These are phyloP conservation scores for Zingel zingel DNA, from an alignment of 2,113 vertebrate species.

Conservation along the genomic window DNA sequence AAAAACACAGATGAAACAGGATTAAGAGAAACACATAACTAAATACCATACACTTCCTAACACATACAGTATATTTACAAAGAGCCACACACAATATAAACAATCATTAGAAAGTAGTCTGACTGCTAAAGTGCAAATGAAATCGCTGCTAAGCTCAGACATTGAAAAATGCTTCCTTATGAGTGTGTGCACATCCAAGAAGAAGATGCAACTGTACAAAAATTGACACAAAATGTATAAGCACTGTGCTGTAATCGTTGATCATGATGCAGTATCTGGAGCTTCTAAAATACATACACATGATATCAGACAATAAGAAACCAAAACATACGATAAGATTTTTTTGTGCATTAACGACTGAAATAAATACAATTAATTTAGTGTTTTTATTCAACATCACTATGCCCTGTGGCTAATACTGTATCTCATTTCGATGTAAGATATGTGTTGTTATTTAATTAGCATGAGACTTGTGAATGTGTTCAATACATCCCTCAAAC, in stretches of 20 bases:
- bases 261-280: slow-evolving; percentile 10
- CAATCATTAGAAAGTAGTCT: slow-evolving; percentile 8
- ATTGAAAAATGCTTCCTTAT: slow-evolving; percentile 47
- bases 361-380: slow-evolving; percentile 64
- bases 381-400: slow-evolving; percentile 44
- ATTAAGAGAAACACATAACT: background rate
- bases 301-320: slow-evolving; percentile 33
- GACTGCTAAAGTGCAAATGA: slow-evolving; percentile 44
- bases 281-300: slow-evolving; percentile 41
- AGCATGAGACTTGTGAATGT: slow-evolving; percentile 8
- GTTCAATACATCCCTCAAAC: slow-evolving; percentile 18
- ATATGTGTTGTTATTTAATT: background rate
- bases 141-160: slow-evolving; percentile 30
- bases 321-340: slow-evolving; percentile 16
- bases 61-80: slow-evolving; percentile 36
- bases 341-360: slow-evolving; percentile 33
- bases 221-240: slow-evolving; percentile 16
- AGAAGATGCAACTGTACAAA: slow-evolving; percentile 35
- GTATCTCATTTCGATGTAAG: background rate
- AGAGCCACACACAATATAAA: slow-evolving; percentile 2
- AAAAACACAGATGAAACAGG: slow-evolving; percentile 10
- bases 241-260: background rate
- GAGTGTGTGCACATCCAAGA: slow-evolving; percentile 5
- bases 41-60: background rate
- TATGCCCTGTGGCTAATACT: background rate